Conservation (phyloP, 2,888 invertebrate genomes). For the Cerceris ruficornis region DNA sequence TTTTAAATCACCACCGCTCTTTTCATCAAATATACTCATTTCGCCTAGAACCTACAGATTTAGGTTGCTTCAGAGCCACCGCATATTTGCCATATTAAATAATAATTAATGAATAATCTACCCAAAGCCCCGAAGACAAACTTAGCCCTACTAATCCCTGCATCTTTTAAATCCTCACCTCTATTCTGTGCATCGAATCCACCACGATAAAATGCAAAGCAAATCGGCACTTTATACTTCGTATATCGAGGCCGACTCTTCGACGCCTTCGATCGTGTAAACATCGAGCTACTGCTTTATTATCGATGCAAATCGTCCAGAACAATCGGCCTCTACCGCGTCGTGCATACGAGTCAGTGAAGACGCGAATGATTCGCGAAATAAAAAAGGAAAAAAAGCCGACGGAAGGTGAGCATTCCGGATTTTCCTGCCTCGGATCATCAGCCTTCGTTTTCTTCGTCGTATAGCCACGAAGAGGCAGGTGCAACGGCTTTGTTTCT, state of each 20-base stretch:
- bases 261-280: conserved; percentile 32
- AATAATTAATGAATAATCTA: too few species aligned
- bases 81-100: too few species aligned
- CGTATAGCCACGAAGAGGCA: not conserved
- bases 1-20: too few species aligned
- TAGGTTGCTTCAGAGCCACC: too few species aligned
- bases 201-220: conserved; percentile 22
- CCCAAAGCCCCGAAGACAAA: too few species aligned
- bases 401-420: not conserved
- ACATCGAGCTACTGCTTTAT: conserved; percentile 39
- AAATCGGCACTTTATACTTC: conserved; percentile 17
- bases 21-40: too few species aligned
- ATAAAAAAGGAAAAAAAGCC: not conserved
- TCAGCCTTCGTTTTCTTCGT: too few species aligned
- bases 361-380: conserved; percentile 10
- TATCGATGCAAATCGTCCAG: conserved; percentile 47
- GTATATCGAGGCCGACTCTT: conserved; percentile 22
- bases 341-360: not conserved
- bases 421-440: too few species aligned
- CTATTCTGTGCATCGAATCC: not conserved
- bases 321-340: conserved; percentile 37
- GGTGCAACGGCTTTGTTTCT: conserved; percentile 23
- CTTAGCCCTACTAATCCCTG: too few species aligned
- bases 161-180: too few species aligned
- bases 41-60: too few species aligned